A percentile compares a stretch with the other conserved stretches of the same genome.
These are phyloP conservation scores for Zenarchopterus dispar DNA, from an alignment of 2,797 vertebrate genomes.

Conservation along the genomic window DNA sequence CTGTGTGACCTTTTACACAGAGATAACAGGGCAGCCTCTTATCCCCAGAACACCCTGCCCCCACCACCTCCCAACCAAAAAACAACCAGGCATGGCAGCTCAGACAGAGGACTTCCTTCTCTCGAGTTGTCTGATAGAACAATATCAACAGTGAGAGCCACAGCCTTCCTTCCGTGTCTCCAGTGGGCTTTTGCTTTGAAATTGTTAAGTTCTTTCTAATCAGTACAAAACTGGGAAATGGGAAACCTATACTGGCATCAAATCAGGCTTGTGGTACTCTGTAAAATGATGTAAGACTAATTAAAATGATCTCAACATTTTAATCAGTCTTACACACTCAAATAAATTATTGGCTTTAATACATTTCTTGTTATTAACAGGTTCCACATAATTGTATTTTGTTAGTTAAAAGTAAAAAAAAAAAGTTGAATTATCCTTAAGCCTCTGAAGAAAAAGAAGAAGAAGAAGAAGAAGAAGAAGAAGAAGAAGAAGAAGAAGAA, in stretches of 20 bases:
- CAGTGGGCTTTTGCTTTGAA: constrained; percentile 60
- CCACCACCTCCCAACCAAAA: constrained; percentile 22
- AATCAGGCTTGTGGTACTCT: constrained; percentile 5
- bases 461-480: too few species aligned
- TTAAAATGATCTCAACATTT: constrained; percentile 8
- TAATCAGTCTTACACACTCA: too few species aligned
- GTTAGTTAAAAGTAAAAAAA: too few species aligned
- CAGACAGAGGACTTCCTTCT: constrained; percentile 71
- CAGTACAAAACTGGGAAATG: constrained; percentile 61
- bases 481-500: too few species aligned
- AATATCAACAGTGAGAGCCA: constrained; percentile 61
- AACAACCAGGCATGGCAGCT: constrained; percentile 62
- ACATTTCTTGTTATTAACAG: too few species aligned
- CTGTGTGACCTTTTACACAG: constrained; percentile 75
- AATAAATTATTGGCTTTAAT: too few species aligned
- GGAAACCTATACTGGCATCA: constrained; percentile 48
- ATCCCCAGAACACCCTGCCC: constrained; percentile 40
- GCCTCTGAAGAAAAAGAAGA: too few species aligned
- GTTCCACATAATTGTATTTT: too few species aligned
- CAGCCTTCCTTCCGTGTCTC: constrained; percentile 46
- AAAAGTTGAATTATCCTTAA: too few species aligned
- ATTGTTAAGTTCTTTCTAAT: constrained; percentile 68
- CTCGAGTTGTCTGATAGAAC: constrained; percentile 66
- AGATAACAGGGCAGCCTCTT: constrained; percentile 70
- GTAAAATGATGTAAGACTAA: not conserved